Conservation (phyloP, 2,888 invertebrate species). For the Leptinotarsa tumamoca region DNA sequence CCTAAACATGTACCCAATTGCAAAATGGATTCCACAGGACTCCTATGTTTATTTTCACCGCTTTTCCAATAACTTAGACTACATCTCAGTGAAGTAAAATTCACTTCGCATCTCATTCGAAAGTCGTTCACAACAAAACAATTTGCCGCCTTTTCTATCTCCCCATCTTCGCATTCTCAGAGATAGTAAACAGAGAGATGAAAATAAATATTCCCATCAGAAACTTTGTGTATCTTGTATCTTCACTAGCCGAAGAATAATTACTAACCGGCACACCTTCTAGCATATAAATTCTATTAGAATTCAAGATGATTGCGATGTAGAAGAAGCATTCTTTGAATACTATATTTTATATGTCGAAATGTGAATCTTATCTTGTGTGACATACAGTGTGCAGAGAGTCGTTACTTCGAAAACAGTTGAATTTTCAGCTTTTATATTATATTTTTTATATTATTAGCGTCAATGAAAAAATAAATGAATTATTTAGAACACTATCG, state of each 20-base stretch:
- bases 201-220: conserved; percentile 9
- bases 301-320: conserved; percentile 2
- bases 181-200: neutral
- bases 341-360: neutral
- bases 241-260: conserved; percentile 1
- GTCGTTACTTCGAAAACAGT: neutral
- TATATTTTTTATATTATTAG: too few species aligned
- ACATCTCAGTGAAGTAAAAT: neutral
- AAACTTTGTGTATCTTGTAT: conserved; percentile 10
- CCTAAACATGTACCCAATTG: neutral
- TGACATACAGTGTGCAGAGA: neutral
- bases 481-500: too few species aligned
- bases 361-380: neutral
- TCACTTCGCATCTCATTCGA: neutral
- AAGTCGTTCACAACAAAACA: neutral
- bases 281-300: conserved; percentile 14
- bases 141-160: conserved; percentile 6
- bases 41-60: neutral
- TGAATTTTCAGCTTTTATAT: too few species aligned
- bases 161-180: conserved; percentile 7
- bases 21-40: neutral
- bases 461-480: too few species aligned
- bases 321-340: neutral
- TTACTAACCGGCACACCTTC: conserved; percentile 14
- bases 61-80: neutral